A percentile compares a stretch with the other conserved stretches of the same genome.
phyloP scores from a whole-genome alignment of 2,888 invertebrate genomes.

The Eustalomyia histrio region DNA sequence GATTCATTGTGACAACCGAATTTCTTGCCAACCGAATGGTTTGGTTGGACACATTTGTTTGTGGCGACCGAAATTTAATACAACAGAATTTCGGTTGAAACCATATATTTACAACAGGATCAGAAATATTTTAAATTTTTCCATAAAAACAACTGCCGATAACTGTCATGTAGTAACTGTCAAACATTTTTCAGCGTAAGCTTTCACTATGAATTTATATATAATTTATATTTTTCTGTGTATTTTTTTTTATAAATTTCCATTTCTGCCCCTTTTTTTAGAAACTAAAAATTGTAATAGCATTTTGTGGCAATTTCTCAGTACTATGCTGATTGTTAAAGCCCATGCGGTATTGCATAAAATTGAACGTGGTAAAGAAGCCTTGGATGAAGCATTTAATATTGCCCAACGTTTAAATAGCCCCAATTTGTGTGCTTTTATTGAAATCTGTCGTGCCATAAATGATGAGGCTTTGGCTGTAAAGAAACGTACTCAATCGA shows the following conservation, averaged over 20 bases:
- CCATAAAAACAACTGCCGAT: too few species aligned
- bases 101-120: too few species aligned
- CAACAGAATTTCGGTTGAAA: too few species aligned
- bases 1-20: too few species aligned
- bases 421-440: conserved; percentile 68
- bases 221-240: neutral
- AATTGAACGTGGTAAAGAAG: conserved; percentile 73
- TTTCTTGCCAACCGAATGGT: too few species aligned
- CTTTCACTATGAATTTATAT: too few species aligned
- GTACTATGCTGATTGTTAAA: conserved; percentile 72
- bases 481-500: conserved; percentile 70
- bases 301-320: conserved; percentile 73
- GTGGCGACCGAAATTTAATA: too few species aligned
- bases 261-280: conserved; percentile 34
- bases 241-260: neutral
- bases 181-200: too few species aligned
- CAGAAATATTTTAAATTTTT: too few species aligned
- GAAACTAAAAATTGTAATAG: conserved; percentile 72
- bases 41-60: too few species aligned
- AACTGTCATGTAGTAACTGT: too few species aligned
- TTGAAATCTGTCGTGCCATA: conserved; percentile 71
- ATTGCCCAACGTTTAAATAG: conserved; percentile 70
- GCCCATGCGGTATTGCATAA: conserved; percentile 74
- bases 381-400: conserved; percentile 68
- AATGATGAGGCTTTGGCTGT: conserved; percentile 72